Evolutionary conservation across 2,113 vertebrate genomes (phyloP).

Genomic region (Trematocara nigrifrons): DNA sequence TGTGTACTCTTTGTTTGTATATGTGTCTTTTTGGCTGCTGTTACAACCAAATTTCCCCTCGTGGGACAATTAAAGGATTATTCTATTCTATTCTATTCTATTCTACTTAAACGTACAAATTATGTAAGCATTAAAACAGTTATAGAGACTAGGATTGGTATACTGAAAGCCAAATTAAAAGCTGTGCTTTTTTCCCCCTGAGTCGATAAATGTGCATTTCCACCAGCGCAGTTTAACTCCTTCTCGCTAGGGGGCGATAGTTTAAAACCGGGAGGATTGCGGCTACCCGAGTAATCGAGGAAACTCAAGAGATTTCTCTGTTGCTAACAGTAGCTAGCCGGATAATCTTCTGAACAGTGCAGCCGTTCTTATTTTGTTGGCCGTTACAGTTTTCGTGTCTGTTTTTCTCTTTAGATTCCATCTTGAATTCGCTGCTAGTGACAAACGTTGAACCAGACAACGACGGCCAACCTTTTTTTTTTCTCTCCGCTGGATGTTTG

Average conservation of each 20-base stretch:
- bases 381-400: background rate
- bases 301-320: conserved; percentile 20
- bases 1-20: too few relatives aligned
- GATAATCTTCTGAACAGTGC: conserved; percentile 50
- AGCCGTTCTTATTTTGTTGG: conserved; percentile 8
- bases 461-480: background rate
- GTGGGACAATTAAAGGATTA: too few relatives aligned
- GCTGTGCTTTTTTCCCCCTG: background rate
- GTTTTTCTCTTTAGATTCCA: background rate
- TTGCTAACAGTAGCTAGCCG: conserved; percentile 51
- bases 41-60: too few relatives aligned
- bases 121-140: background rate
- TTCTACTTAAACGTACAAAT: background rate
- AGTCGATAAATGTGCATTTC: background rate
- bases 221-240: background rate
- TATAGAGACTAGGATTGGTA: background rate
- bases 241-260: conserved; percentile 21
- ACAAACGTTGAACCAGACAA: background rate
- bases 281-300: conserved; percentile 24
- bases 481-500: conserved; percentile 10
- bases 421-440: background rate
- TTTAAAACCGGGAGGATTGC: background rate
- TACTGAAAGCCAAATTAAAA: background rate
- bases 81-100: too few relatives aligned
- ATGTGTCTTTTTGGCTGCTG: too few relatives aligned